These are phyloP conservation scores for Chrysolina haemoptera DNA, from an alignment of 2,888 invertebrate genomes.

Conservation along the genomic window DNA sequence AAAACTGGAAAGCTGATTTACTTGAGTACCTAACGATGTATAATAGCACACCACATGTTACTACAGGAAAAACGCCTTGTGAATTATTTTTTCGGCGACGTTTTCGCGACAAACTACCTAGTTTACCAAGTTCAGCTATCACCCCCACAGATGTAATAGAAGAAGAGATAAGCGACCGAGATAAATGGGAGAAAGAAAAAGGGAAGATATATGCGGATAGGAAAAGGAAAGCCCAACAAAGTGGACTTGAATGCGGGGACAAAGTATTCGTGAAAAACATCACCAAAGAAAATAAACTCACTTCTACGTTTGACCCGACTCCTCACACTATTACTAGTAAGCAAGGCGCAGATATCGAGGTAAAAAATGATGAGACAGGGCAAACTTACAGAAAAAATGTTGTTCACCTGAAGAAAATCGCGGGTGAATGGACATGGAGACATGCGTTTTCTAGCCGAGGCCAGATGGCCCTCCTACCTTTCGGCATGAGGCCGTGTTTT, in stretches of 20 bases:
- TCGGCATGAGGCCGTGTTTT: too few species aligned
- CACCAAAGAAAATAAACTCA: conserved; percentile 36
- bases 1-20: conserved; percentile 50
- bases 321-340: conserved; percentile 9
- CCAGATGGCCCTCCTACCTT: too few species aligned
- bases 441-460: too few species aligned
- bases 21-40: conserved; percentile 49
- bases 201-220: conserved; percentile 32
- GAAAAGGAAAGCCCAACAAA: conserved; percentile 4
- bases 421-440: conserved; percentile 40
- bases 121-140: not conserved
- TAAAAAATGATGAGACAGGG: conserved; percentile 34
- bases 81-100: conserved; percentile 49
- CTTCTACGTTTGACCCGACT: conserved; percentile 33
- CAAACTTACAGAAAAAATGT: conserved; percentile 35
- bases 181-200: conserved; percentile 14
- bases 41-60: conserved; percentile 54
- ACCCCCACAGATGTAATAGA: conserved; percentile 13
- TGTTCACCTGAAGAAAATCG: conserved; percentile 39
- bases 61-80: conserved; percentile 53
- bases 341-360: conserved; percentile 31
- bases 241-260: not conserved
- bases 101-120: conserved; percentile 52
- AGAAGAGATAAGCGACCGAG: conserved; percentile 24
- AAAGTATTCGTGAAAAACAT: conserved; percentile 42